phyloP scores from a whole-genome alignment of 2,797 vertebrate species.

The Alectoris magna region DNA sequence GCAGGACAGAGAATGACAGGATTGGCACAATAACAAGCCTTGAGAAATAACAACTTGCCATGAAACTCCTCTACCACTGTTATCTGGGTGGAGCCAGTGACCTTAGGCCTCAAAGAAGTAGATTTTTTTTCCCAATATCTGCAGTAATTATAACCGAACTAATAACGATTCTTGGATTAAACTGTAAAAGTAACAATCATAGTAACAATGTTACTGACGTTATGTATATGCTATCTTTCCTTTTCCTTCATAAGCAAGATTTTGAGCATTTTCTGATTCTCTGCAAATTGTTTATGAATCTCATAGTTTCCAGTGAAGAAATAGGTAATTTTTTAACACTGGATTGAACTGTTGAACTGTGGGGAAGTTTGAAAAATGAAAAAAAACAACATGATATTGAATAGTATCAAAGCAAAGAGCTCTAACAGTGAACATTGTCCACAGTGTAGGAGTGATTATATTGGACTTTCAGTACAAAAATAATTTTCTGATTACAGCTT shows the following conservation, averaged over 20 bases:
- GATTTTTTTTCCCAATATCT: neutral
- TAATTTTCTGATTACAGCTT: neutral
- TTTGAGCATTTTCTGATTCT: neutral
- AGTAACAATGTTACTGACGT: neutral
- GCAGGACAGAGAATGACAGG: neutral
- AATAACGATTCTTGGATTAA: neutral
- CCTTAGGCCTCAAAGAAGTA: neutral
- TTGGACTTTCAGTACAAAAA: neutral
- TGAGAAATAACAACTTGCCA: neutral
- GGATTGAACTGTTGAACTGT: neutral
- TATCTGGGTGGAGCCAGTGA: neutral
- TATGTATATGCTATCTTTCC: neutral
- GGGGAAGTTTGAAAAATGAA: neutral
- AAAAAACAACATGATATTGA: neutral
- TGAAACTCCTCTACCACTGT: neutral
- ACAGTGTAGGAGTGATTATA: neutral
- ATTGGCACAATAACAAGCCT: neutral
- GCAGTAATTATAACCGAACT: neutral
- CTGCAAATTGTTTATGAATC: neutral
- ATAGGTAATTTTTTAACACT: neutral
- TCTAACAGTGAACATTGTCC: neutral
- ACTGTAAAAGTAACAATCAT: neutral
- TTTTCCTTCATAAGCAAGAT: neutral
- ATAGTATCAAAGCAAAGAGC: neutral
- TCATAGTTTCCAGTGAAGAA: neutral